Evolutionary conservation across 2,888 invertebrate genomes (phyloP).

Genomic region (Drosophila anomelani): DNA sequence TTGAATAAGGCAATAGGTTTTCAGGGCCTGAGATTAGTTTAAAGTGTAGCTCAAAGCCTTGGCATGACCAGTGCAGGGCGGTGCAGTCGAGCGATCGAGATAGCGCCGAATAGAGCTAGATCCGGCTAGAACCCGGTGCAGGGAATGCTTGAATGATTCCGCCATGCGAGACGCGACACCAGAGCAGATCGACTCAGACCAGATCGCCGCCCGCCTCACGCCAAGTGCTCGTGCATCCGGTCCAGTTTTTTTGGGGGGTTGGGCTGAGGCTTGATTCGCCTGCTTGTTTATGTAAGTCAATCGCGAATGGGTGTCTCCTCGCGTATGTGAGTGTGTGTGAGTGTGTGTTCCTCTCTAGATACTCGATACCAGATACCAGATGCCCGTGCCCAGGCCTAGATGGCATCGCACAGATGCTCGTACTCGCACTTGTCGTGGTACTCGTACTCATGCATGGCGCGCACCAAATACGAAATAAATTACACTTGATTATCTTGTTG

Average conservation of each 20-base stretch:
- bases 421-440: slow-evolving; percentile 43
- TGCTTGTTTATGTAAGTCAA: slow-evolving; percentile 40
- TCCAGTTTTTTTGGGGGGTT: slow-evolving; percentile 35
- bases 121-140: slow-evolving; percentile 31
- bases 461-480: slow-evolving; percentile 82
- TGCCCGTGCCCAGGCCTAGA: slow-evolving; percentile 39
- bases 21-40: not conserved
- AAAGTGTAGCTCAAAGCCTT: slow-evolving; percentile 21
- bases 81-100: slow-evolving; percentile 50
- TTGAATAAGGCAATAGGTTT: not conserved
- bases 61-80: slow-evolving; percentile 29
- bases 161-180: slow-evolving; percentile 50
- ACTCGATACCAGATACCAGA: slow-evolving; percentile 30
- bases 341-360: slow-evolving; percentile 31
- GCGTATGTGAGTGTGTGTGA: slow-evolving; percentile 15
- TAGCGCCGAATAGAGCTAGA: slow-evolving; percentile 56
- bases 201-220: slow-evolving; percentile 34
- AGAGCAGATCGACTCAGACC: slow-evolving; percentile 55
- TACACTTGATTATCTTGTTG: slow-evolving; percentile 82
- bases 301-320: slow-evolving; percentile 12
- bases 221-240: slow-evolving; percentile 63
- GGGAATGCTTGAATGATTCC: slow-evolving; percentile 71
- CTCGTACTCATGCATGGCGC: slow-evolving; percentile 70
- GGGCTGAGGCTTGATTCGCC: slow-evolving; percentile 41
- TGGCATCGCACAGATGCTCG: slow-evolving; percentile 44